Base-by-base conservation (phyloP, 1,140 invertebrate species). In the Tribolium madens region DNA sequence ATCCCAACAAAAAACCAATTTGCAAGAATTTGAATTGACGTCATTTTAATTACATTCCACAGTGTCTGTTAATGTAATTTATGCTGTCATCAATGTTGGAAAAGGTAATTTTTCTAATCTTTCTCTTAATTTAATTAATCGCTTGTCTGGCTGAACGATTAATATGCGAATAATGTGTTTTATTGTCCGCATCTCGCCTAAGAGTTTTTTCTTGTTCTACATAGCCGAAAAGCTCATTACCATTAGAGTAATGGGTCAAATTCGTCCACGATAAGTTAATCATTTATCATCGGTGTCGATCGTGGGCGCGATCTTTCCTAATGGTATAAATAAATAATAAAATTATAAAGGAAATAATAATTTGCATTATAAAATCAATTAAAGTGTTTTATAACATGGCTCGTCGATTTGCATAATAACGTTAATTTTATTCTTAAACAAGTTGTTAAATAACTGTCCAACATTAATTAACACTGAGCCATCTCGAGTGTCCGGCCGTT, bases 321-420 rank as follows among this genome's bases (percentile, higher is more conserved):
- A 80, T 78, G 73, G 72, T 53, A 79, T 80, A 76, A 73, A 76
- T 80, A 80, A 80, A 79, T 80, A 80, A 78, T 80, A 80, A 79
- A 79, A 78, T 72, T 53, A 75, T 53, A 57, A 75, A 79, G 31
- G 73, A 79, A 78, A 78, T 78, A 78, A 80, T 80, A 76, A 80
- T 78, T 78, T 50, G 50, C 70, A 72, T 72, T 72, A 50, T 72
- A 72, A 72, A 72, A 72, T 72, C 70, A 72, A 72, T 72, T 72
- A 72, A 72, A 72, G 50, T 72, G 70, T 72, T 72, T 72, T 72
- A 72, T 52, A 72, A 72, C 70, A 33, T 52, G 13, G n/a, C 46
- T 46, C 31, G 18, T n/a, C 50, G 50, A 52, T 72, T 72, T 72
- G 50, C 70, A 50, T 72, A 72, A 72, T 72, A 72, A 72, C 70